A percentile compares a stretch with the other conserved stretches of the same genome.
phyloP scores from a whole-genome alignment of 2,113 vertebrate species.

The Coptodon bakossiorum region DNA sequence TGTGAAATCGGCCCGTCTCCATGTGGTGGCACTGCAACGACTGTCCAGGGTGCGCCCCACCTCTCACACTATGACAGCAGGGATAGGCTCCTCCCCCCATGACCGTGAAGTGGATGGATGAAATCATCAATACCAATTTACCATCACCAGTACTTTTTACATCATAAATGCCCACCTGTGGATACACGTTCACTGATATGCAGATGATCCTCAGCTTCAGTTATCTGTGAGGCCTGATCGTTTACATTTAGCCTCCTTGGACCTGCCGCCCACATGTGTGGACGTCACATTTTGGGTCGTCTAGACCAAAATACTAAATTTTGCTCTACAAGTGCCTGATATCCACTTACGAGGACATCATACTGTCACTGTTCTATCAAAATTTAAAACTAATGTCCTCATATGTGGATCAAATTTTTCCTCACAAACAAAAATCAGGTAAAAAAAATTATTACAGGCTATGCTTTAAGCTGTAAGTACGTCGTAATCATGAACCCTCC shows the following conservation, averaged over 20 bases:
- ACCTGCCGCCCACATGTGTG: neutral
- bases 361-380: neutral
- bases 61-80: neutral
- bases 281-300: neutral
- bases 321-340: neutral
- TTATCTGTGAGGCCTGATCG: neutral
- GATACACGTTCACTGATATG: neutral
- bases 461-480: neutral
- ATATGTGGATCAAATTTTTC: neutral
- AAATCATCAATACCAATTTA: too few species aligned
- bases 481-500: neutral
- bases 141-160: too few species aligned
- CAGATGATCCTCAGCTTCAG: neutral
- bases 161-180: fast-evolving
- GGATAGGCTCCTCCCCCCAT: neutral
- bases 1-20: neutral
- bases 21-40: neutral
- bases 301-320: neutral
- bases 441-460: neutral
- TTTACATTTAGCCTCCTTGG: neutral
- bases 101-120: neutral
- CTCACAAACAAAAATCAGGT: neutral
- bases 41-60: neutral
- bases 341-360: neutral
- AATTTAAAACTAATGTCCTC: neutral